Evolutionary conservation across 1,140 invertebrate genomes (phyloP), one percentile per base, ranked within the genome.

Genomic region (Brachionus koreanus): DNA sequence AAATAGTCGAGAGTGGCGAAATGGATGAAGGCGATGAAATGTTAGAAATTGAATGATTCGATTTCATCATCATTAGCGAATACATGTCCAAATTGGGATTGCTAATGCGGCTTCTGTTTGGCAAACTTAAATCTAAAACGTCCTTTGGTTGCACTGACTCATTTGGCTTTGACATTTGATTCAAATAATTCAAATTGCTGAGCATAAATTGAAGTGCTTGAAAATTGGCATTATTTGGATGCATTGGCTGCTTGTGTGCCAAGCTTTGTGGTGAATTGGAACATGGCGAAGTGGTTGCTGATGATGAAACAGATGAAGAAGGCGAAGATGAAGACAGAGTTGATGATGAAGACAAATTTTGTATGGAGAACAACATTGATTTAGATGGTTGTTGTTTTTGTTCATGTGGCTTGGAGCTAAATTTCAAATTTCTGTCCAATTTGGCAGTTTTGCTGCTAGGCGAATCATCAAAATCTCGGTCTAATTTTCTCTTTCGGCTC

Each of bases 41-140:
- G 25, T 42, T 61, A 12, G 76, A 57, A 0, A 42, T 2, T 57
- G 75, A 35, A 33, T 79, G 76, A 29, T 5, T 37, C 0, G 76
- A 39, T 33, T 79, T 79, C 76, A 61, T 79, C 76, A 79, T 79
- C 69, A 74, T 74, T 19, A 74, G 5, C 6, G 69, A 74, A 33
- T 74, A 74, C 69, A 74, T 74, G 69, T 79, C 61, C 43, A 65
- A 19, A 29, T 61, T 61, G 49, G 19, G 12, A 25, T 25, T 79
- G 12, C 61, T 63, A 0, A 65, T 7, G 0, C 76, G 46, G 57
- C 76, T 79, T 1, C 76, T 13, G 29, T 79, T 79, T 43, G 76
- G 76, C 33, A 79, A 35, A 43, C 76, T 79, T n/a, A 79, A 79
- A 29, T 79, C 76, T 2, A 79, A 25, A 2, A 43, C 76, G 7